Evolutionary conservation across 2,888 invertebrate genomes (phyloP).

Genomic region (Cataglyphis albicans): DNA sequence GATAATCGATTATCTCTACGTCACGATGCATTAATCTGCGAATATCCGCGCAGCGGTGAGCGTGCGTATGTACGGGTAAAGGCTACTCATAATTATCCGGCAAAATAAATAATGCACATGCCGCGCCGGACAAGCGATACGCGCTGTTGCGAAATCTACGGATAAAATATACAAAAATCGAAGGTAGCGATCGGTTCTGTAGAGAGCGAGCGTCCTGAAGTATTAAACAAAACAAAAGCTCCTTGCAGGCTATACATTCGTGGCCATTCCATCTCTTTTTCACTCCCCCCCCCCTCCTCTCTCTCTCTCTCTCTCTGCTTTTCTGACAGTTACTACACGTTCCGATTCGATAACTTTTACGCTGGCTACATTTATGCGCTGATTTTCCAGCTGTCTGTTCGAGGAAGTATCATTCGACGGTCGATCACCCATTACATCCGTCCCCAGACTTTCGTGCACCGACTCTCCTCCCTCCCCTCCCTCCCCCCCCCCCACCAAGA

Average conservation of each 20-base stretch:
- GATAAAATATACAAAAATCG: constrained; percentile 40
- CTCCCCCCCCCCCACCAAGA: constrained; percentile 13
- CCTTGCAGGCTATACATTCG: constrained; percentile 6
- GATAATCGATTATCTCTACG: constrained; percentile 10
- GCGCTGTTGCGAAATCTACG: constrained; percentile 5
- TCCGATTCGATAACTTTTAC: constrained; percentile 15
- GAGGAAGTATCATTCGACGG: constrained; percentile 44
- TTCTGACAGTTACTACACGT: constrained; percentile 4
- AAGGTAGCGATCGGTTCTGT: neutral
- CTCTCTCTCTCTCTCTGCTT: neutral
- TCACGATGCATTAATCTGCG: neutral
- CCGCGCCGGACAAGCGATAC: neutral
- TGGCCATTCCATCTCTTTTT: neutral
- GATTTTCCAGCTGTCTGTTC: constrained; percentile 53
- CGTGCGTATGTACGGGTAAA: neutral
- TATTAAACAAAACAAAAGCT: constrained; percentile 26
- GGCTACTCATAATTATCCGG: constrained; percentile 18
- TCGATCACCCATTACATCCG: constrained; percentile 53
- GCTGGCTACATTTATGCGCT: constrained; percentile 31
- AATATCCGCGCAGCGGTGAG: neutral
- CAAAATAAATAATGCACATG: constrained; percentile 7
- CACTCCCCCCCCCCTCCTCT: neutral
- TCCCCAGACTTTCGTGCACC: constrained; percentile 13
- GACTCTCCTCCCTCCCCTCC: neutral
- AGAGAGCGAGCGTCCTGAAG: neutral